Conservation (phyloP, 1,140 invertebrate genomes). For the Andricus grossulariae region DNA sequence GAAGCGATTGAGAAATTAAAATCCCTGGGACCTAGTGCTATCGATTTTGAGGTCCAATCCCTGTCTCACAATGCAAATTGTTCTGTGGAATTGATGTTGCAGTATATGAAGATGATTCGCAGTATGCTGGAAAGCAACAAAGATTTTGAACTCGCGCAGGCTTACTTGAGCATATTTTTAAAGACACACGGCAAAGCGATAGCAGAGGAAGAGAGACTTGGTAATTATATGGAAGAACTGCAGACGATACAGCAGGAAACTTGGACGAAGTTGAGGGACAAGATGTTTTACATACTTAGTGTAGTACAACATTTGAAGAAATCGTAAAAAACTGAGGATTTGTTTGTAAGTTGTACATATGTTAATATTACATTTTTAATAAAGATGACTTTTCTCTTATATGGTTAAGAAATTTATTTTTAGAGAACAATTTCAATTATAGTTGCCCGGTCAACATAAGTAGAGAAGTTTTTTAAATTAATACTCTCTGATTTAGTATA, state of each 20-base stretch:
- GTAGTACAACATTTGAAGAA: slow-evolving; percentile 85
- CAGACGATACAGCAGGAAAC: slow-evolving; percentile 77
- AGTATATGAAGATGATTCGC: slow-evolving; percentile 88
- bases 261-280: slow-evolving; percentile 83
- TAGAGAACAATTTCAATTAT: neutral
- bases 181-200: slow-evolving; percentile 87
- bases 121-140: slow-evolving; percentile 84
- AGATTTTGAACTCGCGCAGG: slow-evolving; percentile 94
- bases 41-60: slow-evolving; percentile 93
- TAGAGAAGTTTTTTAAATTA: too few relatives aligned
- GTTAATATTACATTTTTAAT: slow-evolving; percentile 29
- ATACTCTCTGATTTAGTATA: too few relatives aligned
- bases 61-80: slow-evolving; percentile 85
- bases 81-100: slow-evolving; percentile 81
- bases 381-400: too few relatives aligned
- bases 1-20: slow-evolving; percentile 86
- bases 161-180: slow-evolving; percentile 94
- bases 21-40: slow-evolving; percentile 86
- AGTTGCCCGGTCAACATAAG: neutral
- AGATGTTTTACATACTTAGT: slow-evolving; percentile 87
- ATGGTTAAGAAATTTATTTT: neutral
- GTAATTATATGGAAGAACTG: slow-evolving; percentile 78
- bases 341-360: slow-evolving; percentile 42
- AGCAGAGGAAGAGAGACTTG: slow-evolving; percentile 77
- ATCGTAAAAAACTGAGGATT: slow-evolving; percentile 72